Percentiles rank a stretch among this genome's conserved stretches.
These are phyloP conservation scores for Argyrosomus japonicus DNA, from an alignment of 2,113 vertebrate species.

Conservation along the genomic window DNA sequence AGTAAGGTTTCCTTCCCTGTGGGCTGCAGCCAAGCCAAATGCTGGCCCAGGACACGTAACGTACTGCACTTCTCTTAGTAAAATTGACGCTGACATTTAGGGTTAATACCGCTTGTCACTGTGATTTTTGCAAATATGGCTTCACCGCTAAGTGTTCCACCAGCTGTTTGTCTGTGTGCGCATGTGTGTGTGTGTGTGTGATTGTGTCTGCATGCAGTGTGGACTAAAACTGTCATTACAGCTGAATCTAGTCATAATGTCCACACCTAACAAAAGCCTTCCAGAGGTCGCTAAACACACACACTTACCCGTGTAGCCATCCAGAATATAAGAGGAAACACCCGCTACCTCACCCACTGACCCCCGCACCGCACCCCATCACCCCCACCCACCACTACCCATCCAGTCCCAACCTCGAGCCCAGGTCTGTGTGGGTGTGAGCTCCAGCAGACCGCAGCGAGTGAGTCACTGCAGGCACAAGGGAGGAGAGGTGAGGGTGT, in stretches of 20 bases:
- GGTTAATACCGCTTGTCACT: conserved; percentile 76
- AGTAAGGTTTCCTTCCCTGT: conserved; percentile 60
- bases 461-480: conserved; percentile 65
- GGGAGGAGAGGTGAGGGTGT: conserved; percentile 46
- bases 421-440: conserved; percentile 49
- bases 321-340: conserved; percentile 62
- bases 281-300: conserved; percentile 60
- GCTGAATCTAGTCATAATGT: conserved; percentile 63
- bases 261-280: conserved; percentile 73
- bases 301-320: conserved; percentile 40
- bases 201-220: conserved; percentile 24
- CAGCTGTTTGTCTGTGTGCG: conserved; percentile 48
- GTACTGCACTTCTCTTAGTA: conserved; percentile 46
- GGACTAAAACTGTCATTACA: conserved; percentile 64
- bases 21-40: conserved; percentile 58
- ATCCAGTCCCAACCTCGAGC: conserved; percentile 30
- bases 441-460: conserved; percentile 48
- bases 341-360: conserved; percentile 59
- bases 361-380: conserved; percentile 37
- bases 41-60: conserved; percentile 48
- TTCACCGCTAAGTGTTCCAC: conserved; percentile 66
- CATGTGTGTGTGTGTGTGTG: background rate
- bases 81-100: conserved; percentile 74
- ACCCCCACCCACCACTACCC: conserved; percentile 37
- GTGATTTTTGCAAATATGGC: conserved; percentile 72